These are phyloP conservation scores for Bos indicus DNA, from an alignment of 2,113 vertebrate genomes.

Conservation along the genomic window DNA sequence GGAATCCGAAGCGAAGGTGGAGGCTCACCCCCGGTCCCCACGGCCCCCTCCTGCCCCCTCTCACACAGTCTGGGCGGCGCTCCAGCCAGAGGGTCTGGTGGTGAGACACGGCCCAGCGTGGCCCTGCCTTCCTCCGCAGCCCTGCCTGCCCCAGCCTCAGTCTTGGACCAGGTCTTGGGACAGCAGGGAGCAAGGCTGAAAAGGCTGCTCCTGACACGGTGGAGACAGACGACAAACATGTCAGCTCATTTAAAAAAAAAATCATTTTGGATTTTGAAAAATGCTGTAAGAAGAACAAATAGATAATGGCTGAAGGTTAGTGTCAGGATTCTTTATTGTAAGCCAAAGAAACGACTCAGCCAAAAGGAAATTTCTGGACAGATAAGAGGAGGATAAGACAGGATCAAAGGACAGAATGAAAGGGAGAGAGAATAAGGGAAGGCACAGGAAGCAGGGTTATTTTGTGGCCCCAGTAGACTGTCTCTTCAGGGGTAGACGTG, in stretches of 20 bases:
- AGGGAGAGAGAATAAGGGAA: background rate
- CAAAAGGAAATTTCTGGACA: background rate
- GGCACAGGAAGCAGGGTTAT: background rate
- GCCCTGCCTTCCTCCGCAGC: background rate
- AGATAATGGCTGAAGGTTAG: background rate
- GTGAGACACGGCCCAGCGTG: accelerated
- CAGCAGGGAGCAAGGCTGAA: background rate
- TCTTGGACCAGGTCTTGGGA: background rate
- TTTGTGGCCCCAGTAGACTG: background rate
- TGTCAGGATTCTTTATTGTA: background rate
- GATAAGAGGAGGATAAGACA: background rate
- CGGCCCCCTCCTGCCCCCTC: accelerated
- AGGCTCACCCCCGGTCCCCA: background rate
- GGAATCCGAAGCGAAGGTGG: background rate
- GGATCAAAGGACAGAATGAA: background rate
- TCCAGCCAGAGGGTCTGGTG: accelerated
- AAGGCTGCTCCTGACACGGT: background rate
- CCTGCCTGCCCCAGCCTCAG: background rate
- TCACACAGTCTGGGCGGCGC: background rate
- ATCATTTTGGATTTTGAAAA: background rate
- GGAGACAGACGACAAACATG: background rate
- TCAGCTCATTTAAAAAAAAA: background rate
- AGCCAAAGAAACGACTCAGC: background rate
- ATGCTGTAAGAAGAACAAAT: background rate
- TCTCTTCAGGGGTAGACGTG: background rate